Percentiles rank a stretch among this genome's conserved stretches.
These are phyloP conservation scores for Trogon surrucura DNA, from an alignment of 2,113 vertebrate species.

Conservation along the genomic window DNA sequence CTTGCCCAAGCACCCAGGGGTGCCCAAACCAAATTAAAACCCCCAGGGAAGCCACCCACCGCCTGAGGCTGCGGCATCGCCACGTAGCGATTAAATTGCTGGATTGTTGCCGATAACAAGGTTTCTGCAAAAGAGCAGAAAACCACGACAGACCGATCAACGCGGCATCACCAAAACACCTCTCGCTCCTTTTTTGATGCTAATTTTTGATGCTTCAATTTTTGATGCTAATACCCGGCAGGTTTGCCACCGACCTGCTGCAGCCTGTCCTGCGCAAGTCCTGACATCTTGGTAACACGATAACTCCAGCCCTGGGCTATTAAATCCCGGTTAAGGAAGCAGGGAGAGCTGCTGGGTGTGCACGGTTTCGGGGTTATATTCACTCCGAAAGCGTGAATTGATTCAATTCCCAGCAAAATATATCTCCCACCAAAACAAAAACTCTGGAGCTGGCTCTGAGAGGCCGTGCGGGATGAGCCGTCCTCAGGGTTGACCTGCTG, in stretches of 20 bases:
- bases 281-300: fast-evolving
- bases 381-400: background rate
- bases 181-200: fast-evolving
- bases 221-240: background rate
- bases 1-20: background rate
- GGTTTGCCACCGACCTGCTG: fast-evolving
- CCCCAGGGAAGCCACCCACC: background rate
- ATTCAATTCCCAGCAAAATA: background rate
- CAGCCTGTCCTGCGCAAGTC: background rate
- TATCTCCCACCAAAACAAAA: fast-evolving
- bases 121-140: background rate
- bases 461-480: background rate
- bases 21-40: fast-evolving
- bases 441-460: fast-evolving
- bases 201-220: too few species aligned
- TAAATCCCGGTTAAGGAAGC: background rate
- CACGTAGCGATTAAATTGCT: fast-evolving
- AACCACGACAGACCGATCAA: fast-evolving
- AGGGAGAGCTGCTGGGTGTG: background rate
- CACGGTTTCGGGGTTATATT: fast-evolving
- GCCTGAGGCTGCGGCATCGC: fast-evolving
- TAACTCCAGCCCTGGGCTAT: background rate
- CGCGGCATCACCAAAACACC: fast-evolving
- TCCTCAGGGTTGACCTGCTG: background rate
- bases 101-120: fast-evolving